A percentile compares a stretch with the other conserved stretches of the same genome.
phyloP scores from a whole-genome alignment of 2,113 vertebrate species.

The Synodontis membranacea region DNA sequence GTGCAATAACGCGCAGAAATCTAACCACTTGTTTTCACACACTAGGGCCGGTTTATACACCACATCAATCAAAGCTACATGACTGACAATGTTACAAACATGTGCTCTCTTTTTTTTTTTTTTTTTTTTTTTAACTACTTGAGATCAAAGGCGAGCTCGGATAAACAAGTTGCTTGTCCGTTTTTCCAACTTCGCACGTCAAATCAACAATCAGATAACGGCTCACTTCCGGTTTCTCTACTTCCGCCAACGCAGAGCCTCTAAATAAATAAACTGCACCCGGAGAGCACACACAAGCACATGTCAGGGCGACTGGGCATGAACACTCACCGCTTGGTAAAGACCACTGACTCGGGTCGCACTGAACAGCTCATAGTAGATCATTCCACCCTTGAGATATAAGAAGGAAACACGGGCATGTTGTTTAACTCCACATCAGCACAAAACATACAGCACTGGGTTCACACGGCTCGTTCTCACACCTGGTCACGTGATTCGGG shows the following conservation, averaged over 20 bases:
- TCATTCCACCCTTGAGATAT: background rate
- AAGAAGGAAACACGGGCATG: background rate
- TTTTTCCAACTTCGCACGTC: background rate
- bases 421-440: background rate
- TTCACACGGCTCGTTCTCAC: background rate
- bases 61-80: too few relatives aligned
- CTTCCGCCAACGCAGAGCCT: background rate
- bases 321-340: slow-evolving; percentile 23
- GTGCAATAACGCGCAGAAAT: too few relatives aligned
- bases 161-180: background rate
- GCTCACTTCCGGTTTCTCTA: background rate
- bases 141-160: background rate
- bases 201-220: background rate
- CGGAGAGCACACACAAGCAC: background rate
- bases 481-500: slow-evolving; percentile 4
- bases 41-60: too few relatives aligned
- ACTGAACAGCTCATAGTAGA: slow-evolving; percentile 15
- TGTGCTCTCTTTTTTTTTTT: too few relatives aligned
- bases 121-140: too few relatives aligned
- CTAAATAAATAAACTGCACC: background rate
- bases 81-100: background rate
- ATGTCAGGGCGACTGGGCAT: background rate
- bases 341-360: background rate
- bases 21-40: too few relatives aligned
- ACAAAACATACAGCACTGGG: background rate